Conservation (phyloP, 2,797 vertebrate genomes). For the Rhinophrynus dorsalis region DNA sequence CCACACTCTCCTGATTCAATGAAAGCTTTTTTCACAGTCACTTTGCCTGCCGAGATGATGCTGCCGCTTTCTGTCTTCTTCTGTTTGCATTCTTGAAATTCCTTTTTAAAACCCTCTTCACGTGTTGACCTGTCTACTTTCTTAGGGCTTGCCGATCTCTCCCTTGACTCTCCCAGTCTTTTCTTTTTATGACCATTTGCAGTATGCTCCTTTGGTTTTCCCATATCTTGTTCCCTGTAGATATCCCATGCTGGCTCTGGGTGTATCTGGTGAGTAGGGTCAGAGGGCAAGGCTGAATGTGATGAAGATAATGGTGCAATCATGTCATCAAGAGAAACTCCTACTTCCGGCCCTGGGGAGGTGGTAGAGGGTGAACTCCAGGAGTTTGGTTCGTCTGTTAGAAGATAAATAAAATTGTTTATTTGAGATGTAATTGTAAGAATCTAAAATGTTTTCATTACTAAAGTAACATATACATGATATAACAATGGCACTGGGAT, state of each 20-base stretch:
- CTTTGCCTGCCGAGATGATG: conserved; percentile 76
- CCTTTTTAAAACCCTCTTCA: conserved; percentile 70
- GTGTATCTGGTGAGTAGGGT: conserved; percentile 84
- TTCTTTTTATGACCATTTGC: conserved; percentile 79
- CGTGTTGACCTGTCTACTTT: conserved; percentile 75
- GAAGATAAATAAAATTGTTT: conserved; percentile 56
- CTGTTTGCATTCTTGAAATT: conserved; percentile 68
- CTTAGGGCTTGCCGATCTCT: conserved; percentile 81
- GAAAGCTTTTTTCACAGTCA: conserved; percentile 63
- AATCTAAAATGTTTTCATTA: too few species aligned
- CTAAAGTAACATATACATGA: too few species aligned
- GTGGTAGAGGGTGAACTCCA: conserved; percentile 92
- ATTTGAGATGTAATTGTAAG: too few species aligned
- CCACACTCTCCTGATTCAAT: conserved; percentile 68
- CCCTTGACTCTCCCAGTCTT: conserved; percentile 77
- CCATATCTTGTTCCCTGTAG: conserved; percentile 77
- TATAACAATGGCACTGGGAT: too few species aligned
- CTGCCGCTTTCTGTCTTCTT: conserved; percentile 79
- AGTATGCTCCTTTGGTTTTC: conserved; percentile 78
- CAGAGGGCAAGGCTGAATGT: conserved; percentile 85
- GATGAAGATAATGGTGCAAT: conserved; percentile 89
- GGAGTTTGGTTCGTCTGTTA: conserved; percentile 89
- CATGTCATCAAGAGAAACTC: conserved; percentile 82
- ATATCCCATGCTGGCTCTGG: conserved; percentile 85
- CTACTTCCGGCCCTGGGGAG: conserved; percentile 98